These are phyloP conservation scores for Sebastes glaucus DNA, from an alignment of 2,797 vertebrate genomes.

Conservation along the genomic window DNA sequence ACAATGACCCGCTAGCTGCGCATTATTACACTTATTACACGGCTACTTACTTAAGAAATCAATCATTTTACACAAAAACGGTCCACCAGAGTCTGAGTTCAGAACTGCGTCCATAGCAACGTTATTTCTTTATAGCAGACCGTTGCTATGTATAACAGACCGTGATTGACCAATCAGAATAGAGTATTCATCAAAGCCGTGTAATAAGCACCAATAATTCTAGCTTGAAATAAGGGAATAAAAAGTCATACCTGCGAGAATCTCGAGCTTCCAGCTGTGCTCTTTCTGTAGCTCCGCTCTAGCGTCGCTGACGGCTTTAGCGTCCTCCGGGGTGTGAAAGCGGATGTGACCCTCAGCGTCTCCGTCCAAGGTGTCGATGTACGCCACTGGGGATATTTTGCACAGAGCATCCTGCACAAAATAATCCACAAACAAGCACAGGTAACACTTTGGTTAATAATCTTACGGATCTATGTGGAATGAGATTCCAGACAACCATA, in stretches of 20 bases:
- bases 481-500: not conserved
- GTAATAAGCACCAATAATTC: not conserved
- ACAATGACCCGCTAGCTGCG: too few species aligned
- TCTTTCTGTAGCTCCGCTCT: conserved; percentile 84
- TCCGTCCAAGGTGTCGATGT: conserved; percentile 92
- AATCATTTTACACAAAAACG: too few species aligned
- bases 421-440: not conserved
- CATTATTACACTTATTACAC: too few species aligned
- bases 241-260: conserved; percentile 86
- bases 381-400: conserved; percentile 87
- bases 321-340: conserved; percentile 87
- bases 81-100: too few species aligned
- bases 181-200: too few species aligned
- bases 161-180: too few species aligned
- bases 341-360: conserved; percentile 92
- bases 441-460: not conserved
- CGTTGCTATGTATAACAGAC: too few species aligned
- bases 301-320: conserved; percentile 77
- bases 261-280: conserved; percentile 89
- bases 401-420: conserved; percentile 85
- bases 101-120: too few species aligned
- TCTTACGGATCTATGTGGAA: not conserved
- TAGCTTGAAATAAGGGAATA: not conserved
- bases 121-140: too few species aligned
- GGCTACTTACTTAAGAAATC: too few species aligned